phyloP scores from a whole-genome alignment of 2,113 vertebrate species.

The Syrmaticus mikado region DNA sequence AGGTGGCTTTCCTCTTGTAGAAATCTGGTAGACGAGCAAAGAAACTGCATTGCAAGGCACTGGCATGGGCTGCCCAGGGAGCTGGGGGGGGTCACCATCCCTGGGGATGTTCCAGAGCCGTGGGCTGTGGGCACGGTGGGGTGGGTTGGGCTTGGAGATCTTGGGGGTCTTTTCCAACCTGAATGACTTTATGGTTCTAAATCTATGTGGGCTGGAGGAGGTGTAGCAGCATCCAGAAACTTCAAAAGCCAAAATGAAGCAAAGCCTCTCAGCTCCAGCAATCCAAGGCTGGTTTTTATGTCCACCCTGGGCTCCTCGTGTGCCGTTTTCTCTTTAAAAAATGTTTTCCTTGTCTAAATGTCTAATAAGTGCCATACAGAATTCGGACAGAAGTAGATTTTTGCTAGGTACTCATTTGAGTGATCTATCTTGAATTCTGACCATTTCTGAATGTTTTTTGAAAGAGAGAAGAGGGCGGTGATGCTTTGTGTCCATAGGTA shows the following conservation, averaged over 20 bases:
- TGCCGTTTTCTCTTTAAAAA: background rate
- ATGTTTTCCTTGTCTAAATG: background rate
- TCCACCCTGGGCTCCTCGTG: background rate
- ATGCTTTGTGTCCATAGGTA: background rate
- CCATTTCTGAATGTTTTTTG: background rate
- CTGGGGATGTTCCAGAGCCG: too few relatives aligned
- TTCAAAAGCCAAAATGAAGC: too few relatives aligned
- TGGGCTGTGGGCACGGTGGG: too few relatives aligned
- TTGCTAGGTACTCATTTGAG: accelerated
- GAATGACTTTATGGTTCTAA: too few relatives aligned
- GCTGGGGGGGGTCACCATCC: too few relatives aligned
- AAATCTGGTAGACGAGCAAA: background rate
- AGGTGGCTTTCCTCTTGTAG: background rate
- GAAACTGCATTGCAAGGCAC: background rate
- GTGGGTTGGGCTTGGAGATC: too few relatives aligned
- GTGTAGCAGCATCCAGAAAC: background rate
- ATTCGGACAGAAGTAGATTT: background rate
- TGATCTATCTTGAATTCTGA: background rate
- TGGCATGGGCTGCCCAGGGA: too few relatives aligned
- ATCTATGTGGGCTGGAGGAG: background rate
- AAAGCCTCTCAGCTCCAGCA: background rate
- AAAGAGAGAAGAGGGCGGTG: accelerated
- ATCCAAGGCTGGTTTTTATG: background rate
- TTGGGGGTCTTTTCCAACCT: too few relatives aligned
- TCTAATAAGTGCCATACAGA: background rate